These are phyloP conservation scores for Zhuqinia jingwanae DNA, from an alignment of 2,888 invertebrate species.

Conservation along the genomic window DNA sequence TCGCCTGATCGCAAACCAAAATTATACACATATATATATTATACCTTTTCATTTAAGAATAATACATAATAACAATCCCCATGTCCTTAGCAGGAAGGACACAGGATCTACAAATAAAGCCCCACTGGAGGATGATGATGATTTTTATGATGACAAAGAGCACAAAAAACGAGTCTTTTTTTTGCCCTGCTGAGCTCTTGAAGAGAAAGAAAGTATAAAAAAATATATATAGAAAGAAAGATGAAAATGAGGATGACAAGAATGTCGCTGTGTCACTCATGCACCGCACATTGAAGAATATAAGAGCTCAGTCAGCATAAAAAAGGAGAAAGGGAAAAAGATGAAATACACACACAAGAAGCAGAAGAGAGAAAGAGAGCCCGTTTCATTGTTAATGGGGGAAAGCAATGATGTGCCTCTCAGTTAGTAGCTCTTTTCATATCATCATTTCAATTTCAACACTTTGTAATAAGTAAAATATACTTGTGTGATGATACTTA, in stretches of 20 bases:
- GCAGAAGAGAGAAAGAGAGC: constrained; percentile 13
- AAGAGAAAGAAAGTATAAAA: background rate
- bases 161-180: constrained; percentile 3
- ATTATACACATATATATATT: too few species aligned
- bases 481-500: background rate
- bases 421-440: constrained; percentile 45
- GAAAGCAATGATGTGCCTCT: background rate
- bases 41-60: background rate
- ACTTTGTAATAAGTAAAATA: background rate
- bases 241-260: constrained; percentile 67
- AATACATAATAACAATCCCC: constrained; percentile 40
- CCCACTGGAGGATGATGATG: constrained; percentile 20
- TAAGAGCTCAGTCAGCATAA: background rate
- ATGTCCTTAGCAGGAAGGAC: constrained; percentile 22
- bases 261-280: constrained; percentile 64
- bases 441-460: constrained; percentile 23
- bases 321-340: constrained; percentile 27
- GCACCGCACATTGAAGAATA: constrained; percentile 48
- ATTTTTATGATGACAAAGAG: constrained; percentile 21
- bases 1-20: too few species aligned
- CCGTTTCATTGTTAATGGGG: constrained; percentile 31
- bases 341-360: background rate
- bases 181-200: constrained; percentile 31
- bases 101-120: constrained; percentile 15
- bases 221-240: constrained; percentile 4